Conservation (phyloP, 2,797 vertebrate species). For the Anolis apletophallus region DNA sequence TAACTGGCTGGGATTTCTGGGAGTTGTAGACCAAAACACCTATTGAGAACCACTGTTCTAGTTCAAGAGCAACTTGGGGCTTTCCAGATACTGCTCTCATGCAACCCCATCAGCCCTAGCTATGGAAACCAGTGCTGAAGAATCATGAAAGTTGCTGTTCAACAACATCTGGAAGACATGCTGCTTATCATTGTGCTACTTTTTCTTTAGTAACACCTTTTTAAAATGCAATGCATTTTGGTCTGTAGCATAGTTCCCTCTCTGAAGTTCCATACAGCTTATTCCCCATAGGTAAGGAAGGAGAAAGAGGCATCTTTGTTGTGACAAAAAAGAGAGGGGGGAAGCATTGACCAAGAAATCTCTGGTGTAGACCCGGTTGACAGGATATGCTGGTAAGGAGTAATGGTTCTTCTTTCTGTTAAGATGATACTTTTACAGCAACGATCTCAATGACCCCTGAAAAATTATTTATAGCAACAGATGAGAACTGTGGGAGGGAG, state of each 20-base stretch:
- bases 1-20: no score
- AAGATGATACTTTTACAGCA: constrained; percentile 15
- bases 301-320: neutral
- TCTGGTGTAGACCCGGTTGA: constrained; percentile 1
- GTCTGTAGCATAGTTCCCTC: neutral
- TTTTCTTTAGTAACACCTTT: no score
- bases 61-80: no score
- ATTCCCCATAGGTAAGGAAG: neutral
- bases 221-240: neutral
- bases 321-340: neutral
- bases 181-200: no score
- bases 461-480: constrained; percentile 32
- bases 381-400: neutral
- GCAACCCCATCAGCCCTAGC: no score
- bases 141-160: no score
- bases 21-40: no score
- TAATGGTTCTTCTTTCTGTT: constrained; percentile 13
- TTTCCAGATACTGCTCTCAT: no score
- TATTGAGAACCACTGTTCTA: no score
- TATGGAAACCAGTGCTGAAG: no score
- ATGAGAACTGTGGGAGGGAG: neutral
- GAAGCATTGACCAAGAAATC: neutral
- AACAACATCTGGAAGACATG: no score
- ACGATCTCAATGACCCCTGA: constrained; percentile 12
- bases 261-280: neutral